A percentile compares a stretch with the other conserved stretches of the same genome.
These are phyloP conservation scores for Cryptophagus acutangulus DNA, from an alignment of 2,888 invertebrate genomes.

Conservation along the genomic window DNA sequence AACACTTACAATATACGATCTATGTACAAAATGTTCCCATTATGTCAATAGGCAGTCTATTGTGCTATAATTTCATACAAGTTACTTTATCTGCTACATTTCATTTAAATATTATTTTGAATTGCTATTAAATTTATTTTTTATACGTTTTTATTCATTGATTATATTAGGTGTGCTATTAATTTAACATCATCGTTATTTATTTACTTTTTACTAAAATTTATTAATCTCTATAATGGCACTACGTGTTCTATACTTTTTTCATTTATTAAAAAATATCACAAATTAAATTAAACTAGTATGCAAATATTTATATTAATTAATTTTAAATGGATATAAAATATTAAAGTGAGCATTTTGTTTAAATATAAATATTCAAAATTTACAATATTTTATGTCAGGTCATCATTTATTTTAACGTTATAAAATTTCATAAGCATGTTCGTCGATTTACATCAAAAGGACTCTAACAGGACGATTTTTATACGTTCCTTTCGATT, in stretches of 20 bases:
- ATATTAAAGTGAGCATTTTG: constrained; percentile 21
- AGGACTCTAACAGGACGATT: constrained; percentile 5
- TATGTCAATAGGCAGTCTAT: constrained; percentile 29
- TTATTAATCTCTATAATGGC: constrained; percentile 23
- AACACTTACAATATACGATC: constrained; percentile 22
- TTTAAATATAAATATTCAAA: constrained; percentile 27
- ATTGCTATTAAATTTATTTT: constrained; percentile 20
- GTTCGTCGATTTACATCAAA: constrained; percentile 6
- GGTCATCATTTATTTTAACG: constrained; percentile 26
- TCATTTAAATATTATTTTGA: constrained; percentile 14
- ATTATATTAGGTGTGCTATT: constrained; percentile 7
- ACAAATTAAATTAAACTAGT: constrained; percentile 17
- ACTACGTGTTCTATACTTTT: constrained; percentile 24
- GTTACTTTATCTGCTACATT: constrained; percentile 9
- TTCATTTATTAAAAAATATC: constrained; percentile 17
- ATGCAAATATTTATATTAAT: not conserved
- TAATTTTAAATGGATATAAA: constrained; percentile 19
- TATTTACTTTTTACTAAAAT: constrained; percentile 2
- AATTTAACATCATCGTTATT: constrained; percentile 4
- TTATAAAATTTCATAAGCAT: constrained; percentile 30
- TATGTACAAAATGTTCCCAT: constrained; percentile 38
- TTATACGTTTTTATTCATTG: constrained; percentile 9
- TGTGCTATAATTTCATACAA: constrained; percentile 15
- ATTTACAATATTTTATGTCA: constrained; percentile 23
- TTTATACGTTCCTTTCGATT: too few relatives aligned